Evolutionary conservation across 2,888 invertebrate genomes (phyloP).

Genomic region (Lithophane socia): DNA sequence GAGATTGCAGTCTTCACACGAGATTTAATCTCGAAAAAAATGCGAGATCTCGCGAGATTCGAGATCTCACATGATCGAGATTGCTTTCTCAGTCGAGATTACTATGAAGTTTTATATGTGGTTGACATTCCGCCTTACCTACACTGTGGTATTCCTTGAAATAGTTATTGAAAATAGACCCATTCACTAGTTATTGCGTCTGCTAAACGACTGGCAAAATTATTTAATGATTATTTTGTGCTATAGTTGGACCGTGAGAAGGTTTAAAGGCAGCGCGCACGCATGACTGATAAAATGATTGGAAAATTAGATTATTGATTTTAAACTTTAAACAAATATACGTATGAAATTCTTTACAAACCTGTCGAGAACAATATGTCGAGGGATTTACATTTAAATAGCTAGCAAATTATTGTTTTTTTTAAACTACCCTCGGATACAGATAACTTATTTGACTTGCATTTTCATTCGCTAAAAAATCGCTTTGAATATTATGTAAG

Average conservation of each 20-base stretch:
- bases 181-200: constrained; percentile 41
- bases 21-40: background rate
- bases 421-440: background rate
- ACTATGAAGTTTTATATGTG: background rate
- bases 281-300: background rate
- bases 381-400: background rate
- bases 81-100: background rate
- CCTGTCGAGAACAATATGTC: background rate
- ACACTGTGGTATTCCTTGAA: constrained; percentile 31
- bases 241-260: constrained; percentile 21
- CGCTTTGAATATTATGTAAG: background rate
- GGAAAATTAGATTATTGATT: background rate
- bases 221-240: constrained; percentile 48
- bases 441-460: background rate
- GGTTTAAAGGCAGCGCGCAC: constrained; percentile 2
- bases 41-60: background rate
- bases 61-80: background rate
- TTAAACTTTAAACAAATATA: background rate
- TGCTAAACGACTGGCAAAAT: constrained; percentile 44
- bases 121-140: constrained; percentile 20
- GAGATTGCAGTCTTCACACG: background rate
- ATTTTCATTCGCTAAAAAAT: background rate
- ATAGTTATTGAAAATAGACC: constrained; percentile 54
- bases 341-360: background rate
- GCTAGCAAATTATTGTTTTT: background rate